Conservation (phyloP, 2,888 invertebrate genomes). For the Onchidella celtica region DNA sequence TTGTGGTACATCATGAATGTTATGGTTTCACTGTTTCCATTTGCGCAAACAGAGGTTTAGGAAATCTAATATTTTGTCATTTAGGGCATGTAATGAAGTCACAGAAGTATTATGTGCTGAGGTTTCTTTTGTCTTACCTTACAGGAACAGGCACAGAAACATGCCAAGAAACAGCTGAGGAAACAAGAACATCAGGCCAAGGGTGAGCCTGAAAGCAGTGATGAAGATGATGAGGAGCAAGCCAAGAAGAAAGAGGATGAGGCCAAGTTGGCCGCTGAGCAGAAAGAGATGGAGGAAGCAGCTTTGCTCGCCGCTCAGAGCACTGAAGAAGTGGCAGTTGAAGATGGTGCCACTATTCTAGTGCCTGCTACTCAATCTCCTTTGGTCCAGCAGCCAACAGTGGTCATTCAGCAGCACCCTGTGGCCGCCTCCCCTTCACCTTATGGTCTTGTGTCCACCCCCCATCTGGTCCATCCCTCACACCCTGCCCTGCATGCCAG, state of each 20-base stretch:
- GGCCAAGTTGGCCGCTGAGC: constrained; percentile 50
- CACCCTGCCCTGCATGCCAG: constrained; percentile 36
- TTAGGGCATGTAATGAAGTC: too few relatives aligned
- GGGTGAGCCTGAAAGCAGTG: constrained; percentile 67
- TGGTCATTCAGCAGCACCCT: constrained; percentile 54
- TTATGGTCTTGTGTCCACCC: constrained; percentile 48
- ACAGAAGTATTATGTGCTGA: too few relatives aligned
- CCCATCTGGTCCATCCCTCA: constrained; percentile 47
- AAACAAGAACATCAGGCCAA: constrained; percentile 82
- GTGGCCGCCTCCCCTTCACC: constrained; percentile 47
- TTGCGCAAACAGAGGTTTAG: too few relatives aligned
- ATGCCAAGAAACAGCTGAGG: constrained; percentile 88
- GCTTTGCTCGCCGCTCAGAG: constrained; percentile 51
- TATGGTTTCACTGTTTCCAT: too few relatives aligned
- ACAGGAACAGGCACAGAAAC: constrained; percentile 87
- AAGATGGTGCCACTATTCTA: constrained; percentile 46
- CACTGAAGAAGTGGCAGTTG: constrained; percentile 42
- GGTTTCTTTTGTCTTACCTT: not conserved
- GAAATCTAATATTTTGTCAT: too few relatives aligned
- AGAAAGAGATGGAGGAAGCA: constrained; percentile 57
- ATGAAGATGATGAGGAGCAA: constrained; percentile 58
- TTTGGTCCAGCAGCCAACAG: constrained; percentile 55
- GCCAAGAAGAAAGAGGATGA: constrained; percentile 55
- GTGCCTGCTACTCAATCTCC: constrained; percentile 57
- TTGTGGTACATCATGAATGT: too few relatives aligned